Percentiles rank a stretch among this genome's conserved stretches.
These are phyloP conservation scores for Drosophila fungiperda DNA, from an alignment of 2,888 invertebrate genomes.

Conservation along the genomic window DNA sequence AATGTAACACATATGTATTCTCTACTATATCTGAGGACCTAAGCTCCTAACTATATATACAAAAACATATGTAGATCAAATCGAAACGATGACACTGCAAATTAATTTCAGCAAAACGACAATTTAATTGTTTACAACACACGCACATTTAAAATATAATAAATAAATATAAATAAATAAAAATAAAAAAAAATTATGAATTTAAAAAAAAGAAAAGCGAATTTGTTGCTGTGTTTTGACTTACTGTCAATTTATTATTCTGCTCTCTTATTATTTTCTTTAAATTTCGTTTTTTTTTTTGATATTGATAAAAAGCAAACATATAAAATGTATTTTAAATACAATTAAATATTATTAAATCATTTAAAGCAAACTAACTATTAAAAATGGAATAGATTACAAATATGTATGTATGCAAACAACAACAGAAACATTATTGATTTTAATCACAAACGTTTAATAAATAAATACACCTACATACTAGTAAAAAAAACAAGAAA, in stretches of 20 bases:
- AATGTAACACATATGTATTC: conserved; percentile 35
- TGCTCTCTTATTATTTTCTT: conserved; percentile 6
- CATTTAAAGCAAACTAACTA: conserved; percentile 75
- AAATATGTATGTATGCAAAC: conserved; percentile 45
- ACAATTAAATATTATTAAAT: conserved; percentile 63
- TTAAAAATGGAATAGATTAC: conserved; percentile 72
- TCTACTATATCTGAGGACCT: conserved; percentile 30
- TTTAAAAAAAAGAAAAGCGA: conserved; percentile 1
- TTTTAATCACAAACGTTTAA: conserved; percentile 75
- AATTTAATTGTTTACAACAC: conserved; percentile 69
- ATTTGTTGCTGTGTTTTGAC: conserved; percentile 14
- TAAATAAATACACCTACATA: conserved; percentile 60
- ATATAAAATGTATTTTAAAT: conserved; percentile 74
- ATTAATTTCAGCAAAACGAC: conserved; percentile 46
- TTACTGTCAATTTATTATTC: conserved; percentile 13
- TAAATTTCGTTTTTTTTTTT: conserved; percentile 11
- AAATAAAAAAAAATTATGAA: background rate
- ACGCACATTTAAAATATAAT: conserved; percentile 42
- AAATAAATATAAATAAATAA: conserved; percentile 12
- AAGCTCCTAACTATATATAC: conserved; percentile 31
- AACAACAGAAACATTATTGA: conserved; percentile 54
- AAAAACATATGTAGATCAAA: conserved; percentile 44
- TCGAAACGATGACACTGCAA: conserved; percentile 39
- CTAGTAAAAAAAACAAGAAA: conserved; percentile 22
- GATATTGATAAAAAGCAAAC: conserved; percentile 44